Evolutionary conservation across 1,140 invertebrate species (phyloP).

Genomic region (Macrocentrus cingulum): DNA sequence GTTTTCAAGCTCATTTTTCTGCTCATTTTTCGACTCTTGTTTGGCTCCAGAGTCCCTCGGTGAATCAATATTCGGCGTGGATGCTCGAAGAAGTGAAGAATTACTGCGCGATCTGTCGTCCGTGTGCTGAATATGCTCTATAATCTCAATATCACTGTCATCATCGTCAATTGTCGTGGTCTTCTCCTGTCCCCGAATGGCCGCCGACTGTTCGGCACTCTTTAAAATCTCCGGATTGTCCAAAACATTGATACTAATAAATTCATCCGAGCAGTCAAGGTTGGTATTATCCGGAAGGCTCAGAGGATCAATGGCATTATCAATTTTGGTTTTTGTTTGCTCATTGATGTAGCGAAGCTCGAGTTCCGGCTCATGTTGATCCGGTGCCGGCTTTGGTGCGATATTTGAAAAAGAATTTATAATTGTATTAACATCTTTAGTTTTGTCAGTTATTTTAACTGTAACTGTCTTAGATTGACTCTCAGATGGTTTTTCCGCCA

Average conservation of each 20-base stretch:
- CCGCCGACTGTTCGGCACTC: conserved; percentile 2
- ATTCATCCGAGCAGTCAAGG: conserved; percentile 38
- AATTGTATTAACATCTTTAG: no score
- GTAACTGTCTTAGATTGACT: no score
- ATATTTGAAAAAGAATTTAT: no score
- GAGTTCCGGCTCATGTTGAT: conserved; percentile 23
- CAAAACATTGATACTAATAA: conserved; percentile 45
- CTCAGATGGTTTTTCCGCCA: no score
- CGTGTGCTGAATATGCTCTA: conserved; percentile 43
- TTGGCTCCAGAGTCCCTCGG: no score
- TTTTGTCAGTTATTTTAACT: no score
- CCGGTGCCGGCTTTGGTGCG: not conserved
- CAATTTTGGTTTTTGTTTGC: conserved; percentile 8
- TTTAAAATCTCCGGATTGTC: conserved; percentile 44
- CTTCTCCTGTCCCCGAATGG: not conserved
- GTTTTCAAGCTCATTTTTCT: not conserved
- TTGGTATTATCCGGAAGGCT: not conserved
- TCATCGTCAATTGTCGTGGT: conserved; percentile 22
- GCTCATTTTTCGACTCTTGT: no score
- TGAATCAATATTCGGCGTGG: no score
- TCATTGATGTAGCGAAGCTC: conserved; percentile 16
- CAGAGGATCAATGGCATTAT: conserved; percentile 22
- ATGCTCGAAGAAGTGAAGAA: no score
- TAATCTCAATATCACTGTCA: conserved; percentile 51
- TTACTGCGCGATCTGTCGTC: conserved; percentile 13